A percentile compares a stretch with the other conserved stretches of the same genome.
Evolutionary conservation across 2,797 vertebrate genomes (phyloP).

Genomic region (Thaleichthys pacificus): DNA sequence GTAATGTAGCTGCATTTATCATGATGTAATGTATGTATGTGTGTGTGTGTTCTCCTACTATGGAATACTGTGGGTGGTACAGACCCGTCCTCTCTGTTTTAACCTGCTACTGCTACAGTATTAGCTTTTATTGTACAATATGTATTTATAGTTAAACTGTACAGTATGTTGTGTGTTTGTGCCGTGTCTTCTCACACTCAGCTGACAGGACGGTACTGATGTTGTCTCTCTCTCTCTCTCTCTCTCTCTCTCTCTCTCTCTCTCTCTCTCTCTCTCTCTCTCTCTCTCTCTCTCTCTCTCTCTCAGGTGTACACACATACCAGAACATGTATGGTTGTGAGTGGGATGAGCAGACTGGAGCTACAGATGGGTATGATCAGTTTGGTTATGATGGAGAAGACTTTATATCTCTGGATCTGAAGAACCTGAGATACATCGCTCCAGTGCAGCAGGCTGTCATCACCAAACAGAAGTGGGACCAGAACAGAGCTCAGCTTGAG

Average conservation of each 20-base stretch:
- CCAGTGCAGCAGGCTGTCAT: not conserved
- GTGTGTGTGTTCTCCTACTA: no score
- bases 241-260: not conserved
- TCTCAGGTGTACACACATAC: constrained; percentile 36
- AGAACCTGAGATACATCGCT: constrained; percentile 21
- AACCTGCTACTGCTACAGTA: no score
- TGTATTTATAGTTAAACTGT: no score
- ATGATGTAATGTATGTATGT: no score
- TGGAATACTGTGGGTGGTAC: no score
- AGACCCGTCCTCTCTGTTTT: no score
- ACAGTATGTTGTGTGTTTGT: no score
- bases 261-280: not conserved
- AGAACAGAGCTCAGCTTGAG: rapidly evolving
- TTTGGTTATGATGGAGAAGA: constrained; percentile 37
- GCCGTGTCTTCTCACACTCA: no score
- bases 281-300: not conserved
- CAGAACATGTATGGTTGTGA: constrained; percentile 26
- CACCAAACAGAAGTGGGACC: constrained; percentile 26
- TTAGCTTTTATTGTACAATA: no score
- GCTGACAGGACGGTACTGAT: no score
- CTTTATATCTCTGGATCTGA: constrained; percentile 12
- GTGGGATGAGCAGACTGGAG: constrained; percentile 21
- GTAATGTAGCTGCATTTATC: no score
- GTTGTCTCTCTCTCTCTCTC: not conserved
- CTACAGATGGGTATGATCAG: rapidly evolving